Evolutionary conservation across 2,888 invertebrate species (phyloP).

Genomic region (Ophioninae sp.): DNA sequence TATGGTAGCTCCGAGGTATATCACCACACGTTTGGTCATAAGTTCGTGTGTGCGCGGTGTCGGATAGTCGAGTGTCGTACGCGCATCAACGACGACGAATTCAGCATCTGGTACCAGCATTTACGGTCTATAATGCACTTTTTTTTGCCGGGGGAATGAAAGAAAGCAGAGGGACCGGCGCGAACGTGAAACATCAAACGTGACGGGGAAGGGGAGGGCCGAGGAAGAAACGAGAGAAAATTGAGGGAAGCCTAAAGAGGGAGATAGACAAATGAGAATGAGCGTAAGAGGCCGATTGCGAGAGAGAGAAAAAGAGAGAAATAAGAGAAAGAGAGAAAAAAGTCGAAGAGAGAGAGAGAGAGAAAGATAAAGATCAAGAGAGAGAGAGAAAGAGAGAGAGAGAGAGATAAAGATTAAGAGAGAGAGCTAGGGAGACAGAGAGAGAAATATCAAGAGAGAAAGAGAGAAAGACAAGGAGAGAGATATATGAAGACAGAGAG

Average conservation of each 20-base stretch:
- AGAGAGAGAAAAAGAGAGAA: slow-evolving; percentile 47
- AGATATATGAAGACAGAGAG: slow-evolving; percentile 44
- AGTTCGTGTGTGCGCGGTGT: not conserved
- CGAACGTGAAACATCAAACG: slow-evolving; percentile 75
- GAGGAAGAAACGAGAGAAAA: slow-evolving; percentile 51
- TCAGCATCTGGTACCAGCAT: slow-evolving; percentile 74
- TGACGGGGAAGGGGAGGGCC: slow-evolving; percentile 59
- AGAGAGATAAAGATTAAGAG: not conserved
- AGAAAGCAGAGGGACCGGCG: slow-evolving; percentile 66
- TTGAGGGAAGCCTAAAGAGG: slow-evolving; percentile 46
- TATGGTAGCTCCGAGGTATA: not conserved
- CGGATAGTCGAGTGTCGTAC: slow-evolving; percentile 37
- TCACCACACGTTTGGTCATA: not conserved
- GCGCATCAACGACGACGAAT: slow-evolving; percentile 61
- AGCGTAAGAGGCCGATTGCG: slow-evolving; percentile 43
- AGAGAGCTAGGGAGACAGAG: not conserved
- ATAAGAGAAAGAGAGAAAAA: slow-evolving; percentile 51
- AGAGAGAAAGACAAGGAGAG: too few relatives aligned
- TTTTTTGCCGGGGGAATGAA: slow-evolving; percentile 70
- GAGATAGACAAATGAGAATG: slow-evolving; percentile 52
- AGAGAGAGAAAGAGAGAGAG: slow-evolving; percentile 53
- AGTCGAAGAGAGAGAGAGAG: slow-evolving; percentile 28
- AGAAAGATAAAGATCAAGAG: slow-evolving; percentile 40
- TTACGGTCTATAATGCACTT: slow-evolving; percentile 77
- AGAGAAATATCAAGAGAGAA: too few relatives aligned